These are phyloP conservation scores for Cariama cristata DNA, from an alignment of 2,113 vertebrate genomes.

Conservation along the genomic window DNA sequence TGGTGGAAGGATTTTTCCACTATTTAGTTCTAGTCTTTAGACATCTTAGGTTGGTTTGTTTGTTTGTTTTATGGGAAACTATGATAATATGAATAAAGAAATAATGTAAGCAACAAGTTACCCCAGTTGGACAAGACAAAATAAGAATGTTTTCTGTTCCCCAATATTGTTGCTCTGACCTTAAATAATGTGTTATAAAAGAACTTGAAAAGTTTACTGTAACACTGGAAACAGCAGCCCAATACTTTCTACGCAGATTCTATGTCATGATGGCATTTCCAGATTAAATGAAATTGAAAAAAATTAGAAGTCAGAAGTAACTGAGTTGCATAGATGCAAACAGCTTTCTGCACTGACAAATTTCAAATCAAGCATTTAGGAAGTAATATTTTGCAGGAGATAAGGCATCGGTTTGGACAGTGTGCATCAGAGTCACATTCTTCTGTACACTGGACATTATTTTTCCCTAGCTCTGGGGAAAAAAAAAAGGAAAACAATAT, in stretches of 20 bases:
- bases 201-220: background rate
- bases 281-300: background rate
- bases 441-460: background rate
- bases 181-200: background rate
- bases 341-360: background rate
- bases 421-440: background rate
- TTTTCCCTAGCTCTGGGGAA: background rate
- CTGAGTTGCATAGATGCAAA: background rate
- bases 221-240: background rate
- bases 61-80: background rate
- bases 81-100: background rate
- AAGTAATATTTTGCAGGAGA: background rate
- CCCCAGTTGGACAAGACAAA: background rate
- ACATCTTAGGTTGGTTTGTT: background rate
- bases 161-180: background rate
- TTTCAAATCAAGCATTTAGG: background rate
- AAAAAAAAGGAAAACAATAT: background rate
- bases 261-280: background rate
- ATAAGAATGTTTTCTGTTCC: background rate
- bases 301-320: background rate
- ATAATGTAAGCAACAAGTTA: background rate
- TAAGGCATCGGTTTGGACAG: background rate
- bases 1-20: background rate
- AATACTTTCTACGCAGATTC: background rate
- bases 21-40: background rate